phyloP scores from a whole-genome alignment of 2,797 vertebrate species.

The Natrix natrix region DNA sequence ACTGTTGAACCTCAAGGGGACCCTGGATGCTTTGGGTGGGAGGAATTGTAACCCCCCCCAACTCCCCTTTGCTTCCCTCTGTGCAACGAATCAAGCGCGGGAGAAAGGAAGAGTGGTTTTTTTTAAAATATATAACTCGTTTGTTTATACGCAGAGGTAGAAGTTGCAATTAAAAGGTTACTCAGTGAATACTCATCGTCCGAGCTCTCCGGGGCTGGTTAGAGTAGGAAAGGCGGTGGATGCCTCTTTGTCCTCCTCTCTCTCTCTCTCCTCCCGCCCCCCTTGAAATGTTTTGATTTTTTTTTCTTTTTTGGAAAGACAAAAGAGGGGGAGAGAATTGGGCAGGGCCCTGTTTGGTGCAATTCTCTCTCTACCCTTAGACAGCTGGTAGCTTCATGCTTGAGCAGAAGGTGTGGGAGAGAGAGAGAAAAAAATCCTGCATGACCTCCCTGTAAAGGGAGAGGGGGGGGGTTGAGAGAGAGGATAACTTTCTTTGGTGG shows the following conservation, averaged over 20 bases:
- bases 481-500: not conserved
- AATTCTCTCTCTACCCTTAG: slow-evolving; percentile 19
- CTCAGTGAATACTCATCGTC: not conserved
- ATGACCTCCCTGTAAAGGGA: not conserved
- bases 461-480: not conserved
- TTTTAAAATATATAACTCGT: not conserved
- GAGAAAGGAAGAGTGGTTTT: not conserved
- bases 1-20: not conserved
- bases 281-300: not conserved
- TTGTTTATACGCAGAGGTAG: not conserved
- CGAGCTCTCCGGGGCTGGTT: not conserved
- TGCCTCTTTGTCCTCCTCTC: not conserved
- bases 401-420: not conserved
- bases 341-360: slow-evolving; percentile 15
- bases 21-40: not conserved
- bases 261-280: not conserved
- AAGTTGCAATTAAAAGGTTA: not conserved
- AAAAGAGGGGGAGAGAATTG: not conserved
- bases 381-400: slow-evolving; percentile 17
- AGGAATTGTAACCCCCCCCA: not conserved
- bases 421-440: not conserved
- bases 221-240: not conserved
- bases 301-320: not conserved
- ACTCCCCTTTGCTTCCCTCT: not conserved
- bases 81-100: not conserved